phyloP scores from a whole-genome alignment of 2,888 invertebrate genomes.

The Copidosoma aretas region DNA sequence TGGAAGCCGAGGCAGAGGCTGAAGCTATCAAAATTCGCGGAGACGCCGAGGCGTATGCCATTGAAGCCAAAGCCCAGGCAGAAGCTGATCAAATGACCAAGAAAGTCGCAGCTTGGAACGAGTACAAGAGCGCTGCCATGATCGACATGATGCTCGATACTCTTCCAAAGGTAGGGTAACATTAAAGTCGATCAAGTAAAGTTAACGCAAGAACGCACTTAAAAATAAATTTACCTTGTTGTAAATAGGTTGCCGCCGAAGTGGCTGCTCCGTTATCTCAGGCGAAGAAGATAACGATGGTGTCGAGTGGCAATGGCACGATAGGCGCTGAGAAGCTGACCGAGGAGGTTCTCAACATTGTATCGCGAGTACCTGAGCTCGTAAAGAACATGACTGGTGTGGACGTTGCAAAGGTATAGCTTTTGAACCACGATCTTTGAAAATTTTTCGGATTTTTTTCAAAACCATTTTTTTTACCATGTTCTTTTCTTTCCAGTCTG shows the following conservation, averaged over 20 bases:
- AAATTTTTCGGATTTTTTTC: no score
- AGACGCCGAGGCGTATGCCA: slow-evolving; percentile 91
- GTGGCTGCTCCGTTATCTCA: slow-evolving; percentile 94
- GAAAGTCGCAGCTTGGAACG: slow-evolving; percentile 96
- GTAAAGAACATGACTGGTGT: slow-evolving; percentile 93
- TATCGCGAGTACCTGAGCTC: slow-evolving; percentile 88
- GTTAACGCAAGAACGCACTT: neutral
- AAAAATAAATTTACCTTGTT: neutral
- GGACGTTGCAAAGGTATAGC: slow-evolving; percentile 82
- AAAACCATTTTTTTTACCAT: no score
- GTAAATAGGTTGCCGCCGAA: slow-evolving; percentile 87
- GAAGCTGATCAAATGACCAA: slow-evolving; percentile 97
- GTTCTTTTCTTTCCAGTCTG: slow-evolving; percentile 55
- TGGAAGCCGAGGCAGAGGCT: slow-evolving; percentile 95
- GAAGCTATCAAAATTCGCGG: slow-evolving; percentile 86
- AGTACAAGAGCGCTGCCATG: slow-evolving; percentile 95
- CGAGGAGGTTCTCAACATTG: slow-evolving; percentile 91
- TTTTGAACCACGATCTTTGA: slow-evolving; percentile 12
- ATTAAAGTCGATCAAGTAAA: no score
- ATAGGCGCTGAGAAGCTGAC: slow-evolving; percentile 94
- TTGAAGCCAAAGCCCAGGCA: slow-evolving; percentile 92
- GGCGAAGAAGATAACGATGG: slow-evolving; percentile 95
- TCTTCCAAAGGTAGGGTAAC: slow-evolving; percentile 80
- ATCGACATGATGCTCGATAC: slow-evolving; percentile 96
- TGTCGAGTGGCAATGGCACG: slow-evolving; percentile 89